These are phyloP conservation scores for Alectoris magna DNA, from an alignment of 2,797 vertebrate genomes.

Conservation along the genomic window DNA sequence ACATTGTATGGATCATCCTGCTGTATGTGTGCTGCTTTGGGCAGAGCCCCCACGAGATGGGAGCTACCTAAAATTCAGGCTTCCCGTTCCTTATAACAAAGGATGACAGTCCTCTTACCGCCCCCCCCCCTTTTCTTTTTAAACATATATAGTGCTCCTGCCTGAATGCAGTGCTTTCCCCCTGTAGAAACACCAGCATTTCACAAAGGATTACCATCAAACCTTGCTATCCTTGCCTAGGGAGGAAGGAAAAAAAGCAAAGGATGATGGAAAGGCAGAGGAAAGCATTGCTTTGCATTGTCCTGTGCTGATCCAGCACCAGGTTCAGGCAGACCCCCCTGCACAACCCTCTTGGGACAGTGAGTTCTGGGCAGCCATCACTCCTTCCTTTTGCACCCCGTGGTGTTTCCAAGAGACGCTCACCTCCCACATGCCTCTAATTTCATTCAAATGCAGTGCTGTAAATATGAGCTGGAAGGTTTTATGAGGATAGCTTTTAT, in stretches of 20 bases:
- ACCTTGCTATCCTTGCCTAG: neutral
- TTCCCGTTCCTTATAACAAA: neutral
- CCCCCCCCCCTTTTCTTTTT: neutral
- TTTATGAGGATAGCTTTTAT: conserved; percentile 9
- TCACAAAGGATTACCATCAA: neutral
- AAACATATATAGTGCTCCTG: rapidly evolving
- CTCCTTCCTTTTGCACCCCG: neutral
- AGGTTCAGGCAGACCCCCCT: neutral
- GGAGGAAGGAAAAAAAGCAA: neutral
- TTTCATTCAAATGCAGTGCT: neutral
- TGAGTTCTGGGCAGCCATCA: neutral
- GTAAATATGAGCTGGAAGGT: neutral
- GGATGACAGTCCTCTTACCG: neutral
- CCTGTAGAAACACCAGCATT: neutral
- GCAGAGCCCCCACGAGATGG: neutral
- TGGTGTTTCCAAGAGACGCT: neutral
- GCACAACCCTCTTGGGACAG: neutral
- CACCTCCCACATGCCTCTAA: neutral
- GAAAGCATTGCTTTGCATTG: neutral
- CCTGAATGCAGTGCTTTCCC: neutral
- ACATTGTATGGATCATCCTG: neutral
- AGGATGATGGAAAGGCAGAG: neutral
- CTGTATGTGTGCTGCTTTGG: neutral
- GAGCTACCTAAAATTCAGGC: neutral
- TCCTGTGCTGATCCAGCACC: neutral